phyloP scores from a whole-genome alignment of 2,113 vertebrate genomes.

The Microtus richardsoni region DNA sequence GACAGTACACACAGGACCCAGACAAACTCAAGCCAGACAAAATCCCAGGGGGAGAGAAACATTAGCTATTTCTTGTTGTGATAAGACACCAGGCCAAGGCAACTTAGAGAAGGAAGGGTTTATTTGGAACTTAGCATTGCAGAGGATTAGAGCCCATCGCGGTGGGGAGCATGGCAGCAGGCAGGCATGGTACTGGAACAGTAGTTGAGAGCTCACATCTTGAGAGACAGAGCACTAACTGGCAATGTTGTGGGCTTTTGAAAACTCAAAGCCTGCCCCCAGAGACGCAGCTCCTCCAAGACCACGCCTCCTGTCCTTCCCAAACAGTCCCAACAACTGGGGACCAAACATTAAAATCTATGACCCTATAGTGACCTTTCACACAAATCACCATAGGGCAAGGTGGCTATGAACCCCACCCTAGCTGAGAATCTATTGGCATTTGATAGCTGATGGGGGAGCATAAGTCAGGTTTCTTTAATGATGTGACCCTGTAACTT shows the following conservation, averaged over 20 bases:
- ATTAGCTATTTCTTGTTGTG: neutral
- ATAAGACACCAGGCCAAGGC: neutral
- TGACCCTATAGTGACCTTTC: neutral
- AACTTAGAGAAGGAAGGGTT: neutral
- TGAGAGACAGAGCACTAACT: neutral
- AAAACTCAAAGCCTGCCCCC: neutral
- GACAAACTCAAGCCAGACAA: neutral
- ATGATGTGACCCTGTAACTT: neutral
- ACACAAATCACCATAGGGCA: neutral
- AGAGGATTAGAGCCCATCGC: neutral
- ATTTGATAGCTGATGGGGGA: neutral
- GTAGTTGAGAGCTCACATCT: neutral
- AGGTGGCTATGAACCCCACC: too few species aligned
- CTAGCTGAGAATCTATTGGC: neutral
- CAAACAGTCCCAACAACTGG: neutral
- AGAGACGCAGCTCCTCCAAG: neutral
- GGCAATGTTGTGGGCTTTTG: neutral
- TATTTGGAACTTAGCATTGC: neutral
- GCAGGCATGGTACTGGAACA: neutral
- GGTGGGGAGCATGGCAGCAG: neutral
- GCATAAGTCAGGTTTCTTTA: neutral
- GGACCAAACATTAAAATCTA: neutral
- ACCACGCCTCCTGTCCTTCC: neutral
- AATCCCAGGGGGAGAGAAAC: neutral
- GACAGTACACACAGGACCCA: neutral